Base-by-base conservation (phyloP, 2,888 invertebrate species). In the Amphipoea oculea region DNA sequence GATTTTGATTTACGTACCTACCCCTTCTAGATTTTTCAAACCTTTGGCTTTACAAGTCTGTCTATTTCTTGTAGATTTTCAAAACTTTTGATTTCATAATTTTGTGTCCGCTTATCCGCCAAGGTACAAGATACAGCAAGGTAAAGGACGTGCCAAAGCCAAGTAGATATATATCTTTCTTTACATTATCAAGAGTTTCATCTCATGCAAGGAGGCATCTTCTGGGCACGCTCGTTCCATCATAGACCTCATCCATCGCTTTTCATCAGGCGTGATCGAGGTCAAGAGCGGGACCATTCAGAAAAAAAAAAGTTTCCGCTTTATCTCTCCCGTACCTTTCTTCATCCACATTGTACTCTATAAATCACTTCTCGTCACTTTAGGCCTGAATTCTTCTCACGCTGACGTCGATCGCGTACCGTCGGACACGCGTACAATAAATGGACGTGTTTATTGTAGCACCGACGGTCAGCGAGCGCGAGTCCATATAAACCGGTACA, bases 131-230 rank as follows among this genome's bases (percentile, higher is more conserved):
- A 40, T 74, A 76, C n/a, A 66, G 1, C 17, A 17, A 65, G n/a
- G 60, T 23, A 77, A 51, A 65, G 17, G 40, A 78, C 67, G 9
- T 29, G 14, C 36, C 23, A 12, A 65, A 60, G 40, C 23, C 14
- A 62, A 60, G 67, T 68, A 71, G 63, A 40, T 40, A 63, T 36
- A 36, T 36, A 65, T 57, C 42, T 83, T 83, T 29, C 63, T 72
- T 81, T 60, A 68, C 29, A 81, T 81, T 81, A 81, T 68, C 68
- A 75, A 81, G 85, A 72, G 68, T 69, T 71, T 74, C 78, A 36
- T 36, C 36, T 36, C 36, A 36, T 36, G 36, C 36, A 36, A 2
- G 36, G 36, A 36, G 36, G 2, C 36, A 36, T 36, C 36, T 36
- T 36, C 3, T 36, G 36, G 36, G 36, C 36, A 36, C 36, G 36